Evolutionary conservation across 35 echinoderm and acorn worm species (phyloP), one percentile per base, ranked within the genome.

Genomic region (Diadema setosum): DNA sequence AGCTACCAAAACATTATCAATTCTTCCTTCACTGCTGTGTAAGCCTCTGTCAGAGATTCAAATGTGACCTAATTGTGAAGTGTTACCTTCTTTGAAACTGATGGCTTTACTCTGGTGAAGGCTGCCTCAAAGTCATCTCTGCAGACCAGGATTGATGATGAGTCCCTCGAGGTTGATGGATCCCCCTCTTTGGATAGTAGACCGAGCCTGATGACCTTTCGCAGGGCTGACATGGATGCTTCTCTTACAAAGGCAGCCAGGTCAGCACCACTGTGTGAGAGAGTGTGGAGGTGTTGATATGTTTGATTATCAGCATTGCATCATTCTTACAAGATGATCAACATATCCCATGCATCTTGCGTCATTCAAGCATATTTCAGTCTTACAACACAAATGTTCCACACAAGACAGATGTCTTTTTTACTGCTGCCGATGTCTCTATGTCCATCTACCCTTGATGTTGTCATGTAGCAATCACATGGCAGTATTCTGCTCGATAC

Each of bases 21-120:
- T n/a, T n/a, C n/a, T n/a, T n/a, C n/a, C n/a, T n/a, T n/a, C n/a
- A n/a, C n/a, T n/a, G n/a, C n/a, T n/a, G n/a, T n/a, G n/a, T n/a
- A n/a, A n/a, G n/a, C n/a, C n/a, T n/a, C n/a, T n/a, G n/a, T n/a
- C n/a, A n/a, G n/a, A n/a, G n/a, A n/a, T n/a, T n/a, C n/a, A n/a
- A n/a, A n/a, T n/a, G n/a, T n/a, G n/a, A n/a, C n/a, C n/a, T n/a
- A n/a, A 63, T 63, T 7, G 31, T 63, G 37, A 60, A 9, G 30
- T 29, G 27, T 67, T 92, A 95, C 92, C 83, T 99, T 99, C 81
- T 88, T 90, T 23, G 96, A 98, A 33, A 99, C 93, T 18, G 96
- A 99, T 26, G 93, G 74, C 58, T 92, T 99, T 18, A 99, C 96
- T 90, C 95, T 99, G 20, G 17, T 70, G 46, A 99, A 99, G 3